Base-by-base conservation (phyloP, 2,113 vertebrate genomes). In the Callionymus lyra region DNA sequence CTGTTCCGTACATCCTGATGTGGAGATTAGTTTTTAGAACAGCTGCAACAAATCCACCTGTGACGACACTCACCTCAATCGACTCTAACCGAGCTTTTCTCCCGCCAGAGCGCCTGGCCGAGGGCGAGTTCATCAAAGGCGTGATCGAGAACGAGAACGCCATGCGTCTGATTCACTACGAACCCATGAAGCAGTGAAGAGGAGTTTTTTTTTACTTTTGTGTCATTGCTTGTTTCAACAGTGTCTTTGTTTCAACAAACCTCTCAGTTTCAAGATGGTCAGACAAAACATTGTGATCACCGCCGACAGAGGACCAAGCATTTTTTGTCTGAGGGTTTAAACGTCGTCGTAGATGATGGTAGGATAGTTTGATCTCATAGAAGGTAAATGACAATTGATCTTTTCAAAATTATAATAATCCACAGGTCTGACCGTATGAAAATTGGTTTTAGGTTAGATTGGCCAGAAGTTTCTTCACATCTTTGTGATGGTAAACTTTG, bases 41-140 rank as follows among this genome's bases (percentile, higher is more conserved):
- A 56, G 18, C 31, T 45, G 38, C 18, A 32, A 47, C 53, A 67
- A 63, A 67, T 58, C 65, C 70, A 81, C 72, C 65, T 66, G 53
- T 18, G 55, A n/a, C n/a, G 48, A 32, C 34, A 31, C 8, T 18
- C 51, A 46, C 56, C 56, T 52, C 11, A 56, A 34, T 12, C 37
- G 52, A 63, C 50, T 41, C 35, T 15, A 13, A n/a, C n/a, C n/a
- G n/a, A n/a, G 11, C 50, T 4, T 57, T 34, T 39, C n/a, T 47
- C 39, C 33, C 44, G 15, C 12, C 36, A 86, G 89, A 89, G 17
- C 84, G 85, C 35, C 60, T 90, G 66, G 84, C 85, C 16, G 89
- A 90, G 62, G 86, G 84, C 16, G 89, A 90, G 63, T 90, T 90
- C 66, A 80, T 90, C 59, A 63, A 82, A 38, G 88, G 86, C 16